Evolutionary conservation across 2,888 invertebrate species (phyloP).

Genomic region (Epinotia brunnichana): DNA sequence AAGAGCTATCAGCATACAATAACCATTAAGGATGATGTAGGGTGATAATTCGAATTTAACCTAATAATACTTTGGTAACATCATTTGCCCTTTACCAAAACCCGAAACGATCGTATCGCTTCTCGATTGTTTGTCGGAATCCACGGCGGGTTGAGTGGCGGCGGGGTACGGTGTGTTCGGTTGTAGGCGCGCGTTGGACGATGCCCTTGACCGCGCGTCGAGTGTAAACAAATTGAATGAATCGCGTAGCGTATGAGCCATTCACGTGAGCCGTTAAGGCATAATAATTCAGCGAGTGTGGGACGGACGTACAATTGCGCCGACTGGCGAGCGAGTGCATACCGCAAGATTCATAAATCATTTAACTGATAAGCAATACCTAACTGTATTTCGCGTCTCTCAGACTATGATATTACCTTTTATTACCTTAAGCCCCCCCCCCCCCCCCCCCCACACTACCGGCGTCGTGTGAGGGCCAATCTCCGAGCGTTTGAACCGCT

Average conservation of each 20-base stretch:
- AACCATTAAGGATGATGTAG: conserved; percentile 9
- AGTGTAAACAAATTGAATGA: conserved; percentile 82
- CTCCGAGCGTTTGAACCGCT: too few relatives aligned
- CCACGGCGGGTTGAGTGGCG: conserved; percentile 55
- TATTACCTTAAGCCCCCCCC: too few relatives aligned
- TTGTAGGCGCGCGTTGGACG: conserved; percentile 71
- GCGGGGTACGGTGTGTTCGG: conserved; percentile 55
- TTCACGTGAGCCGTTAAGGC: conserved; percentile 79
- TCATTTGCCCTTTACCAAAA: conserved; percentile 12
- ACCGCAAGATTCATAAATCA: conserved; percentile 22
- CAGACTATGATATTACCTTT: too few relatives aligned
- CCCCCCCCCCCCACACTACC: too few relatives aligned
- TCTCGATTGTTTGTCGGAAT: not conserved
- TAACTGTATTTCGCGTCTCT: not conserved
- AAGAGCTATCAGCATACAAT: conserved; percentile 21
- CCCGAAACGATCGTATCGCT: conserved; percentile 6
- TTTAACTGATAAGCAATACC: not conserved
- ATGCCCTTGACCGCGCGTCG: conserved; percentile 75
- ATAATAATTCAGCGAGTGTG: conserved; percentile 75
- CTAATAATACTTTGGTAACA: conserved; percentile 25
- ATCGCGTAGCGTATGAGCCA: conserved; percentile 77
- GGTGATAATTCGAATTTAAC: conserved; percentile 33
- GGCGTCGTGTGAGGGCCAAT: too few relatives aligned
- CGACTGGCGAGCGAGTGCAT: conserved; percentile 37
- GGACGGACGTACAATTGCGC: conserved; percentile 67